A percentile compares a stretch with the other conserved stretches of the same genome.
Conservation (phyloP, 2,888 invertebrate genomes). For the Agonopterix subpropinquella region DNA sequence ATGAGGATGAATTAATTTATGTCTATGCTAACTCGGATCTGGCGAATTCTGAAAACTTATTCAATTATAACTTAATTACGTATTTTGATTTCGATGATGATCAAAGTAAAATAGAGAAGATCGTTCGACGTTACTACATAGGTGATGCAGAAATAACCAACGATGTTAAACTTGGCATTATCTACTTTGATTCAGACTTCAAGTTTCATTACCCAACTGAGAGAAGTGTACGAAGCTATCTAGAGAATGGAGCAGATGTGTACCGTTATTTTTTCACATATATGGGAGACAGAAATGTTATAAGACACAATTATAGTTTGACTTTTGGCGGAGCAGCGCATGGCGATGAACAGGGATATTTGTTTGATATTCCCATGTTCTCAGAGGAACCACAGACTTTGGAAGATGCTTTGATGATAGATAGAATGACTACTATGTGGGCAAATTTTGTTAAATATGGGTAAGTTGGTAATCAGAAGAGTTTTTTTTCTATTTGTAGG, state of each 20-base stretch:
- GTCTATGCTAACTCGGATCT: constrained; percentile 7
- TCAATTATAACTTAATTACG: constrained; percentile 11
- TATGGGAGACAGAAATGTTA: constrained; percentile 27
- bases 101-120: constrained; percentile 9
- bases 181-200: constrained; percentile 26
- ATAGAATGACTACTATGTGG: constrained; percentile 51
- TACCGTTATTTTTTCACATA: constrained; percentile 35
- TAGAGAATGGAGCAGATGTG: constrained; percentile 17
- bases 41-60: constrained; percentile 12
- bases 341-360: constrained; percentile 33
- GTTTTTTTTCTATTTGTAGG: too few relatives aligned
- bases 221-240: constrained; percentile 20
- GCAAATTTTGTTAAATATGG: constrained; percentile 48
- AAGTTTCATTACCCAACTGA: constrained; percentile 23
- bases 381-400: background rate
- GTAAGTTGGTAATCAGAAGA: too few relatives aligned
- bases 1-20: constrained; percentile 17
- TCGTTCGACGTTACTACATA: constrained; percentile 23
- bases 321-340: constrained; percentile 24
- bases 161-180: constrained; percentile 10
- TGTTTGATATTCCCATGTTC: constrained; percentile 24
- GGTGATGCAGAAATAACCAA: constrained; percentile 19
- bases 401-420: constrained; percentile 35
- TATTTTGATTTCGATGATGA: constrained; percentile 13
- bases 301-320: constrained; percentile 17